Percentiles rank a stretch among this genome's conserved stretches.
phyloP scores from a whole-genome alignment of 2,797 vertebrate species.

The Capromys pilorides region DNA sequence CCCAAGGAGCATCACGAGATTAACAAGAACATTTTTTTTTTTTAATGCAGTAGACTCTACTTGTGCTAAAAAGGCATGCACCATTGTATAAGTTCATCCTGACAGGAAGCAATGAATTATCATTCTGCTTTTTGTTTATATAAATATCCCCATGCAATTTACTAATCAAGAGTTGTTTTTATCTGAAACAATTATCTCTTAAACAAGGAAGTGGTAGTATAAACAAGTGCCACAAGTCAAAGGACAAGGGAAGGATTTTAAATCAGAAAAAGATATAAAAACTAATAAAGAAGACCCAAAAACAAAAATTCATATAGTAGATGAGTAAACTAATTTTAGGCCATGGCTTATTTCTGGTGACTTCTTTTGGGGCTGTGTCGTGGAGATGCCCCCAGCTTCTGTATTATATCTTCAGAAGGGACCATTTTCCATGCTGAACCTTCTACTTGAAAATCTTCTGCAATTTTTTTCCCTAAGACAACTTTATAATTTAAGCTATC shows the following conservation, averaged over 20 bases:
- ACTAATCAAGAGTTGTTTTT: conserved; percentile 5
- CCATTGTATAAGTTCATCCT: neutral
- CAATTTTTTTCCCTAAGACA: neutral
- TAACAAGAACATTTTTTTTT: neutral
- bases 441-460: neutral
- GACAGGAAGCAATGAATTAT: neutral
- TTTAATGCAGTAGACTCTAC: neutral
- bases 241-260: neutral
- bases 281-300: neutral
- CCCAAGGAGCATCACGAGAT: neutral
- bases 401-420: neutral
- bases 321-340: neutral
- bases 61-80: neutral
- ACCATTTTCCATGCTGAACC: neutral
- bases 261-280: neutral
- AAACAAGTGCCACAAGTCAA: neutral
- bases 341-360: neutral
- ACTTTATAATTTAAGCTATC: neutral
- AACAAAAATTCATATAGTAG: neutral
- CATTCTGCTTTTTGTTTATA: neutral
- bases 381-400: neutral
- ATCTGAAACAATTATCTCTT: neutral
- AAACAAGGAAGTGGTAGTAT: neutral
- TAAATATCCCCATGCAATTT: neutral
- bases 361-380: neutral